phyloP scores from a whole-genome alignment of 2,113 vertebrate genomes.

The Potamarius usumacintae region DNA sequence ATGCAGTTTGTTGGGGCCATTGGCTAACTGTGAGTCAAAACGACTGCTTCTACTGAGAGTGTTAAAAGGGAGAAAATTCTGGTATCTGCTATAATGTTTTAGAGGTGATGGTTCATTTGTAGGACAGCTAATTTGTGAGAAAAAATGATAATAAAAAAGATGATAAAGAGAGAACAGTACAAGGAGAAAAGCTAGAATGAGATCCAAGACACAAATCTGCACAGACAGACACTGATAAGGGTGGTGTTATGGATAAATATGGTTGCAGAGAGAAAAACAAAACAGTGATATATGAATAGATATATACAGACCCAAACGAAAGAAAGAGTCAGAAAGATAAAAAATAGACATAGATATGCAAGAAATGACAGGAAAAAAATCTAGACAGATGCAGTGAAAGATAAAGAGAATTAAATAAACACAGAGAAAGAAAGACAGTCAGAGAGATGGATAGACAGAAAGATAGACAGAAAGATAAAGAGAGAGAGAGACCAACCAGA shows the following conservation, averaged over 20 bases:
- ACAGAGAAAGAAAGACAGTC: background rate
- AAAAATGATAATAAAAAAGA: background rate
- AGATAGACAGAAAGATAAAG: background rate
- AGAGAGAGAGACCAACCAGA: slow-evolving; percentile 80
- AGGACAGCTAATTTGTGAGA: background rate
- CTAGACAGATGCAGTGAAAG: background rate
- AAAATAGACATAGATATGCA: background rate
- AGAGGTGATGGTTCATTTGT: background rate
- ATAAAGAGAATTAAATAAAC: background rate
- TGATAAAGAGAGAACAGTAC: background rate
- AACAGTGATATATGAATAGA: background rate
- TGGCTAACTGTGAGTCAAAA: slow-evolving; percentile 50
- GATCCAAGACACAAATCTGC: background rate
- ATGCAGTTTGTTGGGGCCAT: slow-evolving; percentile 52
- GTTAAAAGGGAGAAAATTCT: background rate
- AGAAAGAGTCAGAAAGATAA: background rate
- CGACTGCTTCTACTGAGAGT: background rate
- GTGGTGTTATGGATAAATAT: slow-evolving; percentile 1
- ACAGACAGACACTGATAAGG: background rate
- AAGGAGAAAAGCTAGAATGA: background rate
- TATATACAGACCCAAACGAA: background rate
- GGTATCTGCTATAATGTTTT: background rate
- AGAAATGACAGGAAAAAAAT: background rate
- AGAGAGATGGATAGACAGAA: background rate
- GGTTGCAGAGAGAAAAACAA: background rate